Conservation (phyloP, 2,888 invertebrate genomes). For the Nephrotoma appendiculata region DNA sequence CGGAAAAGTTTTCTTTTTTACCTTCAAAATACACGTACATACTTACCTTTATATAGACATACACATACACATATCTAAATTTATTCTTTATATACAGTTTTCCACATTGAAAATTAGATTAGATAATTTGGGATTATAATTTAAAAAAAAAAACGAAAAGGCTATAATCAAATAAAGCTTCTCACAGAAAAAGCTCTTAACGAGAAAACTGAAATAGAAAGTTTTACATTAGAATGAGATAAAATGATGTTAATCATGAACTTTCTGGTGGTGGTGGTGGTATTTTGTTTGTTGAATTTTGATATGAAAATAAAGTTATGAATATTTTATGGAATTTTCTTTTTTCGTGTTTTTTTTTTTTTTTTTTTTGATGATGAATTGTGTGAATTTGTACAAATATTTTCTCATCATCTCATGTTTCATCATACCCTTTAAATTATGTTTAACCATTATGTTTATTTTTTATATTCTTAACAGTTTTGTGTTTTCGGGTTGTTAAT, state of each 20-base stretch:
- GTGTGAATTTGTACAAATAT: neutral
- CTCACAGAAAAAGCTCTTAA: neutral
- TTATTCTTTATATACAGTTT: neutral
- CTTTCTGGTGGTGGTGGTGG: neutral
- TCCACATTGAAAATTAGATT: neutral
- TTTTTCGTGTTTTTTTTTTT: neutral
- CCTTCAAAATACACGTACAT: neutral
- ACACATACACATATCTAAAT: neutral
- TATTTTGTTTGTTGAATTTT: neutral
- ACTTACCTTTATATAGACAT: neutral
- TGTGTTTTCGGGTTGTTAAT: neutral
- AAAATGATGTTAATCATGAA: neutral
- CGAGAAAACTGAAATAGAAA: neutral
- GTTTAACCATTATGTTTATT: neutral
- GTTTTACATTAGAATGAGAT: neutral
- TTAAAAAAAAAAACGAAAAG: neutral
- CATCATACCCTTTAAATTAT: neutral
- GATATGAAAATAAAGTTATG: neutral
- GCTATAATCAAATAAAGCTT: neutral
- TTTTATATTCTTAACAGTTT: neutral
- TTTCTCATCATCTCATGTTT: neutral
- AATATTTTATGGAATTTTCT: neutral
- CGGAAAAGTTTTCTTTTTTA: neutral
- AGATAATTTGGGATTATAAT: neutral
- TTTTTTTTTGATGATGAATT: neutral